These are phyloP conservation scores for Sebastes ruberrimus DNA, from an alignment of 2,797 vertebrate genomes.

Conservation along the genomic window DNA sequence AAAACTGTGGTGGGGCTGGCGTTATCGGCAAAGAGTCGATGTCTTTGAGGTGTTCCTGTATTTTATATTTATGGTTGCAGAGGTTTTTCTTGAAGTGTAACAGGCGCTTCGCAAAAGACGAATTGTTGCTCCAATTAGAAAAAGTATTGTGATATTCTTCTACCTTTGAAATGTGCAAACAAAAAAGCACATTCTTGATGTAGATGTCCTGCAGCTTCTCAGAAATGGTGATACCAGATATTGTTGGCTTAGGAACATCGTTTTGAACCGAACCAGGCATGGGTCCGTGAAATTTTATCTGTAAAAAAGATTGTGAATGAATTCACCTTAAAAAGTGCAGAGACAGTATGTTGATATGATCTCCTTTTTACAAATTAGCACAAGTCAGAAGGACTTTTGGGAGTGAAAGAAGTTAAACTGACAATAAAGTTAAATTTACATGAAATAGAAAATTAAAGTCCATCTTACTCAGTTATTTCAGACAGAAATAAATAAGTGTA, in stretches of 20 bases:
- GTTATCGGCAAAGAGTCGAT: accelerated
- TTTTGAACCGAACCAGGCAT: accelerated
- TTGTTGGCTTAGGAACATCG: not conserved
- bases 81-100: accelerated
- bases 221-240: not conserved
- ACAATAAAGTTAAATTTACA: not conserved
- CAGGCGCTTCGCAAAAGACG: accelerated
- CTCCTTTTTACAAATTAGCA: too few relatives aligned
- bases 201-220: conserved; percentile 57
- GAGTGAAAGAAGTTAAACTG: not conserved
- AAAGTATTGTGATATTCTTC: accelerated
- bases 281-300: accelerated
- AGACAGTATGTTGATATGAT: not conserved
- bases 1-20: not conserved
- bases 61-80: accelerated
- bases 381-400: too few relatives aligned
- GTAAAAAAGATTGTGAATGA: not conserved
- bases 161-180: conserved; percentile 26
- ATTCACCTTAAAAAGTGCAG: too few relatives aligned
- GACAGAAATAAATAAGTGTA: not conserved
- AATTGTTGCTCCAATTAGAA: accelerated
- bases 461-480: not conserved
- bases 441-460: not conserved
- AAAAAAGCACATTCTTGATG: conserved; percentile 4
- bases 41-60: accelerated